Conservation (phyloP, 2,113 vertebrate species). For the Dipodomys merriami region DNA sequence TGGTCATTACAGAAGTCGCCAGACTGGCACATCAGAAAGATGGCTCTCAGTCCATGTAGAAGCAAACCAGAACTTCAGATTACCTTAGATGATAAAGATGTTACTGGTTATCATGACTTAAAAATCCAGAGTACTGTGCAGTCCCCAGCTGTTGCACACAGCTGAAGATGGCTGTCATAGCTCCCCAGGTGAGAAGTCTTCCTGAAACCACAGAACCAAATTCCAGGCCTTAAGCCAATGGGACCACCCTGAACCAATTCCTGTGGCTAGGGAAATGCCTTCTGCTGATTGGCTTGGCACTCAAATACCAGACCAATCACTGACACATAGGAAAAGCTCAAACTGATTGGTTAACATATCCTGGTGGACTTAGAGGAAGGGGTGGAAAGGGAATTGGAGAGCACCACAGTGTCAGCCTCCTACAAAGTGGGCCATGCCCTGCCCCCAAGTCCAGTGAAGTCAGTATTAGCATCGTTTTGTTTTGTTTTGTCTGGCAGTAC, state of each 20-base stretch:
- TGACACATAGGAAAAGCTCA: not conserved
- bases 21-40: not conserved
- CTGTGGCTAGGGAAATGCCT: not conserved
- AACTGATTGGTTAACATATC: not conserved
- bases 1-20: not conserved
- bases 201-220: not conserved
- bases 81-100: not conserved
- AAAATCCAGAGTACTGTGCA: not conserved
- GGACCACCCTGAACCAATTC: not conserved
- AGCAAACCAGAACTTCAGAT: not conserved
- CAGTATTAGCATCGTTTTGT: not conserved
- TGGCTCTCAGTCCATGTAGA: not conserved
- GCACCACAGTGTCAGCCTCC: not conserved
- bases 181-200: not conserved
- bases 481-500: no score
- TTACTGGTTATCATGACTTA: not conserved
- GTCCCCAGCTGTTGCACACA: not conserved
- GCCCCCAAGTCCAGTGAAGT: not conserved
- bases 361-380: not conserved
- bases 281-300: not conserved
- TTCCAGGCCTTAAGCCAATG: not conserved
- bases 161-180: not conserved
- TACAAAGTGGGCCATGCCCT: not conserved
- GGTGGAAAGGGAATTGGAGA: not conserved
- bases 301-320: not conserved